phyloP scores from a whole-genome alignment of 2,113 vertebrate species.

The Stigmatopora argus region DNA sequence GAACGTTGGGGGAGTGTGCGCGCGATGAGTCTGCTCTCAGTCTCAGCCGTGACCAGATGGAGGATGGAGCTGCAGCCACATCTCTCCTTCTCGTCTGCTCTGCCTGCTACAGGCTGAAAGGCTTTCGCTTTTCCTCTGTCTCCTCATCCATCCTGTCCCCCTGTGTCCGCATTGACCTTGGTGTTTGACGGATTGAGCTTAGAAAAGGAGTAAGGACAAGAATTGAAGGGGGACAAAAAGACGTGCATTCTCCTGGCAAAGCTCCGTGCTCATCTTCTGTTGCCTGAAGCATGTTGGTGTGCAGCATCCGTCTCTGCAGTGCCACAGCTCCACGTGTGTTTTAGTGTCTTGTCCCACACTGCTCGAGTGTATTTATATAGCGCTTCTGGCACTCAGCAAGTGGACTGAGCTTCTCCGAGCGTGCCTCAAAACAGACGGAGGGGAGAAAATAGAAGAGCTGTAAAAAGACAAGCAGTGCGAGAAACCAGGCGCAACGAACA shows the following conservation, averaged over 20 bases:
- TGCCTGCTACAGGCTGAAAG: conserved; percentile 63
- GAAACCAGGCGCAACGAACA: conserved; percentile 38
- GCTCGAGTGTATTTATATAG: conserved; percentile 10
- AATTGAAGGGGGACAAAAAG: conserved; percentile 40
- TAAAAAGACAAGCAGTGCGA: conserved; percentile 34
- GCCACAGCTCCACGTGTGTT: conserved; percentile 49
- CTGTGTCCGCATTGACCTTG: conserved; percentile 36
- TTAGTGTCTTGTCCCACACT: conserved; percentile 35
- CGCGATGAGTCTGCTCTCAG: conserved; percentile 67
- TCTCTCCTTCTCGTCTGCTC: conserved; percentile 60
- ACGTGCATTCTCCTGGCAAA: conserved; percentile 42
- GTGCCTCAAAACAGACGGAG: conserved; percentile 47
- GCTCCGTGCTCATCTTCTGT: conserved; percentile 29
- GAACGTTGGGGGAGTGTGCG: conserved; percentile 34
- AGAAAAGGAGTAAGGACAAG: conserved; percentile 44
- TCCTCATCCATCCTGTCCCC: conserved; percentile 50
- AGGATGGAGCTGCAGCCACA: conserved; percentile 67
- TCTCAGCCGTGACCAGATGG: conserved; percentile 73
- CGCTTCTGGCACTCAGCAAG: conserved; percentile 39
- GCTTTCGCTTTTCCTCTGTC: conserved; percentile 43
- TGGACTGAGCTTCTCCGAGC: conserved; percentile 62
- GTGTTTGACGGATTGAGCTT: conserved; percentile 52
- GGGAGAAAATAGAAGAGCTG: conserved; percentile 63
- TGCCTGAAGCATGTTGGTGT: conserved; percentile 36
- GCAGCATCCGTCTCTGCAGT: conserved; percentile 31